These are phyloP conservation scores for Xenopus laevis DNA, from an alignment of 2,113 vertebrate species.

Conservation along the genomic window DNA sequence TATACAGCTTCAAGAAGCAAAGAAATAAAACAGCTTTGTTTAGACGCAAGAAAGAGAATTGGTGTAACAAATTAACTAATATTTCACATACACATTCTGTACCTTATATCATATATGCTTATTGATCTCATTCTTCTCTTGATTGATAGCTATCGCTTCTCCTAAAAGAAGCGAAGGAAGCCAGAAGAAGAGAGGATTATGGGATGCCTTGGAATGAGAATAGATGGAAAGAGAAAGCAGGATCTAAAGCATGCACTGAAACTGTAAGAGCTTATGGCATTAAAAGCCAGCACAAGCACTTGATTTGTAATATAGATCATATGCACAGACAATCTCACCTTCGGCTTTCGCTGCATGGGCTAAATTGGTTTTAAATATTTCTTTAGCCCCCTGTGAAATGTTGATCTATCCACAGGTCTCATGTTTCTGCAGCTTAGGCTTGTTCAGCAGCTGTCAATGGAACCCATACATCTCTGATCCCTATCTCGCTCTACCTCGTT, in stretches of 20 bases:
- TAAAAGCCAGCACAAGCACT: slow-evolving; percentile 31
- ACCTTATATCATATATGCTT: too few relatives aligned
- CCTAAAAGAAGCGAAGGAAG: slow-evolving; percentile 9
- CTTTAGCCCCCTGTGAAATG: slow-evolving; percentile 44
- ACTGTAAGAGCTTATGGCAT: slow-evolving; percentile 39
- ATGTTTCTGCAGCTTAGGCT: slow-evolving; percentile 34
- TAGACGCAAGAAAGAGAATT: too few relatives aligned
- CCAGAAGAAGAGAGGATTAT: slow-evolving; percentile 23
- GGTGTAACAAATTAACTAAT: too few relatives aligned
- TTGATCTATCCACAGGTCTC: slow-evolving; percentile 37
- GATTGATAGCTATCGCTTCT: not conserved
- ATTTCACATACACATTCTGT: too few relatives aligned
- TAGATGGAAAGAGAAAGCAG: slow-evolving; percentile 25
- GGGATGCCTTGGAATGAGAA: slow-evolving; percentile 20
- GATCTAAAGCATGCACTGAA: slow-evolving; percentile 15
- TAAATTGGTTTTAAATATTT: slow-evolving; percentile 46
- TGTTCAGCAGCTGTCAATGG: slow-evolving; percentile 43
- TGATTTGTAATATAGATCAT: slow-evolving; percentile 44
- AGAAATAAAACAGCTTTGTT: too few relatives aligned
- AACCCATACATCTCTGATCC: slow-evolving; percentile 42
- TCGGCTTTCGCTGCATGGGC: slow-evolving; percentile 30
- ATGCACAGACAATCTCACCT: slow-evolving; percentile 24
- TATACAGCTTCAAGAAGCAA: too few relatives aligned
- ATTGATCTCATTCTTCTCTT: not conserved
- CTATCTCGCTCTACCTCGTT: slow-evolving; percentile 25